Base-by-base conservation (phyloP, 2,113 vertebrate genomes). In the Periophthalmus modestus region DNA sequence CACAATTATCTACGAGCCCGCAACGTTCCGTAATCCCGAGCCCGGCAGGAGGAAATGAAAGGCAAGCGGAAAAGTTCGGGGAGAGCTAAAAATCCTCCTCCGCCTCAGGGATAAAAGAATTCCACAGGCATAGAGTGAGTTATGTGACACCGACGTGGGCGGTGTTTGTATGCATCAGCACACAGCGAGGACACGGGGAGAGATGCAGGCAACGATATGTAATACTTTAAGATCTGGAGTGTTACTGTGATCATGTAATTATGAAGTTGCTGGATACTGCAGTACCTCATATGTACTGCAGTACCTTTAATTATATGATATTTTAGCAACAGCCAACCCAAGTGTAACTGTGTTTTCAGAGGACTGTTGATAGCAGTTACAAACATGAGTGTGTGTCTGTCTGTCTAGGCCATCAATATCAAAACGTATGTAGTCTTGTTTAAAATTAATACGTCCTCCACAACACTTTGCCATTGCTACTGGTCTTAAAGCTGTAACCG, bases 11-110 rank as follows among this genome's bases (percentile, higher is more conserved):
- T 75, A 63, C 39, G 72, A 86, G 82, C 83, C 83, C 75, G 63
- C 75, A 82, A 83, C 72, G 81, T 87, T 89, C 84, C 87, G 89
- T 74, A 86, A 83, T 81, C 84, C 85, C 84, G 89, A 81, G 39
- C 72, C 73, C 61, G 74, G 69, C 36, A 18, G 69, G 63, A 84
- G 78, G 86, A 86, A 83, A 82, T 69, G 55, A 77, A 82, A 78
- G 73, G 39, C 28, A 83, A 82, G 76, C 80, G 86, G 82, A 88
- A 85, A 63, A n/a, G 57, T 58, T 82, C 79, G 65, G 10, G 63
- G 48, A 77, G 75, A 81, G 65, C 48, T 74, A 68, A 81, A 86
- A 69, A 74, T 63, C 58, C 82, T 78, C 82, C 68, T 75, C 77
- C 76, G 68, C 74, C 68, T 85, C 23, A 74, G 79, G 86, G 82